Base-by-base conservation (phyloP, 2,888 invertebrate genomes). In the Ctena decussata region DNA sequence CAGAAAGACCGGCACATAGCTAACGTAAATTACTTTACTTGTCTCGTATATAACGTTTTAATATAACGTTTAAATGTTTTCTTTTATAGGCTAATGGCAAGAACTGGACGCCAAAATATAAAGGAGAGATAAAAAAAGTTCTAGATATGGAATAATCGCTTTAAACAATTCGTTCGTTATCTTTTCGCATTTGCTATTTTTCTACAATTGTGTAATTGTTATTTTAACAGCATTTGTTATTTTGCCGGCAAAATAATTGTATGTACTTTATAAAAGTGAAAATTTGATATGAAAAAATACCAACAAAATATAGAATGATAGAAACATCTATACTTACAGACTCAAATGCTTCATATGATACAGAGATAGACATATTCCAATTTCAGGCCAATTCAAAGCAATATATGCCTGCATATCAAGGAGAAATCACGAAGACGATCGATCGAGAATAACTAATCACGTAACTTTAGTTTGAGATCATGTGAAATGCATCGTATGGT, bases 341-440 rank as follows among this genome's bases (percentile, higher is more conserved):
- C 12, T 46, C 18, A 15, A 46, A 46, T n/a, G 21, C 21, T 46
- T 21, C 21, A 15, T 15, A 46, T 46, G 46, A n/a, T n/a, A n/a
- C n/a, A n/a, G n/a, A 65, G 65, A 65, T 65, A 18, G 65, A 65
- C 32, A 65, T 65, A 35, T 24, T 90, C 65, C 53, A 60, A 72
- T 89, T 90, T 82, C 92, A 95, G 95, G 93, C 94, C 65, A 94
- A 94, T 86, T 90, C 92, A 72, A 94, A 93, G 82, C 83, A 84
- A 18, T 91, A 91, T 27, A 83, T 84, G 77, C 94, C 93, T 44
- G 77, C 79, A 41, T 93, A 93, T 77, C 72, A 73, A 27, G 92
- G 92, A 53, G 89, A 91, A 84, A 80, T 90, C 53, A 75, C 79
- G 11, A 91, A 91, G 77, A 89, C 87, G 12, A 75, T 90, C 53